A percentile compares a stretch with the other conserved stretches of the same genome.
phyloP scores from a whole-genome alignment of 2,888 invertebrate species.

The Volucella bombylans region DNA sequence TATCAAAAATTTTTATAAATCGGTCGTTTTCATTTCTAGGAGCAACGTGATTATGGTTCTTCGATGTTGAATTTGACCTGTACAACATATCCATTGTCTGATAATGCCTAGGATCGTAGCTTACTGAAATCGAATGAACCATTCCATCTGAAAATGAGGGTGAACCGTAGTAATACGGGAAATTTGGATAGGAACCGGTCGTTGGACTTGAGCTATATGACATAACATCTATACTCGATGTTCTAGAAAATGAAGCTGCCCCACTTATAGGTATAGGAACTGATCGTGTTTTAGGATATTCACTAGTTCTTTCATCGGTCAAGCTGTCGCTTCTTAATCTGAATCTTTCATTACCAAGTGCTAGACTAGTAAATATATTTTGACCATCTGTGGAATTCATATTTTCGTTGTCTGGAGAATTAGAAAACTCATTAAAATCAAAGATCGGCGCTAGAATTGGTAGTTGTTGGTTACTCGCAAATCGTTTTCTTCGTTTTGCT shows the following conservation, averaged over 20 bases:
- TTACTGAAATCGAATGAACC: constrained; percentile 75
- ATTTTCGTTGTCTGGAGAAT: constrained; percentile 25
- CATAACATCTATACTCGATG: constrained; percentile 44
- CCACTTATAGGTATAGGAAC: constrained; percentile 80
- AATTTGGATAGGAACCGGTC: constrained; percentile 76
- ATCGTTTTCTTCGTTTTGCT: constrained; percentile 76
- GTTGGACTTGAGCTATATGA: constrained; percentile 80
- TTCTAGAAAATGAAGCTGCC: constrained; percentile 35
- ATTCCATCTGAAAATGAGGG: constrained; percentile 76
- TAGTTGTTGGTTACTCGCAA: constrained; percentile 78
- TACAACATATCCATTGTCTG: constrained; percentile 77
- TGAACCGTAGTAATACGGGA: constrained; percentile 79
- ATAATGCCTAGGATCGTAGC: constrained; percentile 79
- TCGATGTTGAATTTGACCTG: constrained; percentile 73
- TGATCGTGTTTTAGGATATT: constrained; percentile 75
- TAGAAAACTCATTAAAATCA: constrained; percentile 56
- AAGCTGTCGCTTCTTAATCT: constrained; percentile 61
- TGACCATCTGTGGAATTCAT: constrained; percentile 34
- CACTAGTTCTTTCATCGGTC: constrained; percentile 77
- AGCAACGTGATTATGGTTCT: constrained; percentile 28
- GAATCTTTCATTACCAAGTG: constrained; percentile 76
- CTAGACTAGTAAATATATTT: constrained; percentile 77
- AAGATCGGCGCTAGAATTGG: constrained; percentile 63
- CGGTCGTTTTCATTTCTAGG: constrained; percentile 34
- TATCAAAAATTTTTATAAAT: constrained; percentile 50